Conservation (phyloP, 2,888 invertebrate species). For the Rhopalosiphum nymphaeae region DNA sequence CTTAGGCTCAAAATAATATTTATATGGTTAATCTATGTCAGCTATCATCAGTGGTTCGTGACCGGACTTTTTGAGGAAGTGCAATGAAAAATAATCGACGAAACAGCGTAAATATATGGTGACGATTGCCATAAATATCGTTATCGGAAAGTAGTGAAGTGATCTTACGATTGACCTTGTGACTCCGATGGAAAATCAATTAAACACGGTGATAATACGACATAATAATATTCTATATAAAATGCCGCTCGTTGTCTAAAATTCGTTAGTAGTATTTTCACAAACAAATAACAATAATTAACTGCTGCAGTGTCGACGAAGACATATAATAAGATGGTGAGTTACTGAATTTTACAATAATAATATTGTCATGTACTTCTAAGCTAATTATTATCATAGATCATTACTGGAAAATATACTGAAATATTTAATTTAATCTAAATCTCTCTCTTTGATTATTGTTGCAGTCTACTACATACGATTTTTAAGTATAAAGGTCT, state of each 20-base stretch:
- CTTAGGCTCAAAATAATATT: not conserved
- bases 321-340: not conserved
- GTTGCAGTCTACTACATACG: not conserved
- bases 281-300: not conserved
- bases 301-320: not conserved
- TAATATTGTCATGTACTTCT: not conserved
- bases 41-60: constrained; percentile 4
- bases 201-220: not conserved
- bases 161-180: constrained; percentile 10
- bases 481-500: too few species aligned
- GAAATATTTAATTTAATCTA: not conserved
- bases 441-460: not conserved
- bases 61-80: not conserved
- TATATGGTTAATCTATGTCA: not conserved
- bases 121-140: not conserved
- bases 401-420: not conserved
- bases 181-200: constrained; percentile 18
- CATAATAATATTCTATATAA: not conserved
- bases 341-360: not conserved
- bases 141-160: not conserved
- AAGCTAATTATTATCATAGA: not conserved
- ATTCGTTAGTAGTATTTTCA: constrained; percentile 5
- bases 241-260: not conserved
- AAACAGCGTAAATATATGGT: not conserved
- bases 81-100: constrained; percentile 10